Base-by-base conservation (phyloP, 1,140 invertebrate genomes). In the Colletes gigas region DNA sequence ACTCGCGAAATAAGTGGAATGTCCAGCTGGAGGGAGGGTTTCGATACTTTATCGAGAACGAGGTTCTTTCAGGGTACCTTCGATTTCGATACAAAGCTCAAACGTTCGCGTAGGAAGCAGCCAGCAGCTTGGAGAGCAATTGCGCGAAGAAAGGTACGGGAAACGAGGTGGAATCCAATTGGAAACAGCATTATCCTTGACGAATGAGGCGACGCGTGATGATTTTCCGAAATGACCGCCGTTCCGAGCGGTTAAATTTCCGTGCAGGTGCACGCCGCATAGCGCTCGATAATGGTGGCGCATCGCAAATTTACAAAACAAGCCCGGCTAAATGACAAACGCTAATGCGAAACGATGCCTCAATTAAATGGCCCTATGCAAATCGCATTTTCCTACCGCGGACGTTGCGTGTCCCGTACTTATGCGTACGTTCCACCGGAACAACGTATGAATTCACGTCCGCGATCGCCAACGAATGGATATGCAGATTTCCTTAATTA, bases 241-340 rank as follows among this genome's bases (percentile, higher is more conserved):
- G 44, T 55, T 10, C 6, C 63, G 62, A 17, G 8, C 62, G 75
- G 41, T 47, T 41, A 19, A 60, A 72, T 72, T 71, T 55, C 57
- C 57, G 21, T n/a, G 62, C 52, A 52, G 83, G 71, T 63, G 69
- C 69, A 39, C 74, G 69, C 54, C 78, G 74, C 76, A 71, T 76
- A 62, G 30, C 78, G 76, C 69, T 84, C 80, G 60, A 85, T 82
- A 84, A 86, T 84, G 69, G 79, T 47, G 73, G 55, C 78, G 60
- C 79, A 68, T 78, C 63, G 76, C 68, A 81, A 88, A 84, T 87
- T 84, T 71, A 74, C 76, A 74, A 84, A 82, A 84, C 83, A 81
- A 83, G 78, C 73, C 68, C 63, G 55, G 62, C 70, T 84, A 76
- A 84, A 82, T 84, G 83, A 84, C 75, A 72, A 81, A 86, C 82